These are phyloP conservation scores for Cirrhinus mrigala DNA, from an alignment of 2,797 vertebrate species.

Conservation along the genomic window DNA sequence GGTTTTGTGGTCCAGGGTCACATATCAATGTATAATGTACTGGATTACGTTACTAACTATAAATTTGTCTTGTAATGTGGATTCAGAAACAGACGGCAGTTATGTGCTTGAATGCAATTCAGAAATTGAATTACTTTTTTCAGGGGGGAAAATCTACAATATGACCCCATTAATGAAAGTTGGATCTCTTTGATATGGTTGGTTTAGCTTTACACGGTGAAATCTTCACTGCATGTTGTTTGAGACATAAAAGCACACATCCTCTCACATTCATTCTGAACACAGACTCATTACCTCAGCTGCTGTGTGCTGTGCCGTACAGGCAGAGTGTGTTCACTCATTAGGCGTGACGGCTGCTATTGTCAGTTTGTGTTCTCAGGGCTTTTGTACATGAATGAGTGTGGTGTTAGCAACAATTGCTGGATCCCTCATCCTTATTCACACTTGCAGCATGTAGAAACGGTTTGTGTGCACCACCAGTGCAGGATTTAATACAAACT, in stretches of 20 bases:
- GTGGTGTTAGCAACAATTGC: conserved; percentile 20
- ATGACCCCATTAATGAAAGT: not conserved
- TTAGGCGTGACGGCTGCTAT: conserved; percentile 41
- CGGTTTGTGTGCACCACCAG: not conserved
- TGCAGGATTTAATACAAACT: not conserved
- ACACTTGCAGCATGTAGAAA: conserved; percentile 11
- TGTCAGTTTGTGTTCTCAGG: conserved; percentile 33
- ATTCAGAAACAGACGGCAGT: too few species aligned
- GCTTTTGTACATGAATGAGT: conserved; percentile 30
- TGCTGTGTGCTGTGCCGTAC: not conserved
- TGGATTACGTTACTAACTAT: too few species aligned
- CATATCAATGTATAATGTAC: too few species aligned
- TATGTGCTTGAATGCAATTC: not conserved
- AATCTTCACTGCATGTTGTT: conserved; percentile 9
- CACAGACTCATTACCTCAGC: conserved; percentile 45
- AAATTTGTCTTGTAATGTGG: too few species aligned
- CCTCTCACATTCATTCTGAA: not conserved
- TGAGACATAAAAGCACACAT: conserved; percentile 3
- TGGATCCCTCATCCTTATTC: conserved; percentile 6
- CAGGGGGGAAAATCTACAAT: not conserved
- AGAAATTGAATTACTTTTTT: not conserved
- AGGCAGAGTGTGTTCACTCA: conserved; percentile 39
- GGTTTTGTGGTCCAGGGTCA: too few species aligned
- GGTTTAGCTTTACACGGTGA: not conserved
- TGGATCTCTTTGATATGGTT: not conserved